Base-by-base conservation (phyloP, 2,888 invertebrate species). In the Mesodorylaimus sp. region DNA sequence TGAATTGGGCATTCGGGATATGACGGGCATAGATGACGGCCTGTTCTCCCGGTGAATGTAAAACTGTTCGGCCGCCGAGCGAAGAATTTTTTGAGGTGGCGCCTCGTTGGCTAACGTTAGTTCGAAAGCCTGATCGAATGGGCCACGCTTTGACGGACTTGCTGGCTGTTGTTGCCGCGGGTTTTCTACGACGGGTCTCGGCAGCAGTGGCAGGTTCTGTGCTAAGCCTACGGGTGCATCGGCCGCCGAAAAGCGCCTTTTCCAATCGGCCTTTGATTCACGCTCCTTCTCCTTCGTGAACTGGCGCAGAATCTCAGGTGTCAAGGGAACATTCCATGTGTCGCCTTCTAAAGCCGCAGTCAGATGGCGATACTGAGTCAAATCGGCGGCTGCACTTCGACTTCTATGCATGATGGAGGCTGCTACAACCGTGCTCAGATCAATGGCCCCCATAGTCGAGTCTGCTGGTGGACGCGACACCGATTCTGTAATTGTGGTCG, bases 221-320 rank as follows among this genome's bases (percentile, higher is more conserved):
- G 7, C 16, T 32, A 32, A 32, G 16, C 10, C 32, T 32, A 32
- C 32, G 16, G 7, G 32, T 32, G 7, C 10, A 32, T 10, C 10
- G 7, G 7, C 32, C 16, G 16, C 32, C 7, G 32, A 32, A 32
- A 32, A 48, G 3, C 48, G 47, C 10, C 47, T 48, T 24, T 53
- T 54, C 62, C 62, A 64, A 26, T 58, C 58, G 37, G 58, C 59
- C 39, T 59, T 57, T 51, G 56, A 61, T 50, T 61, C 59, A 13
- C 57, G 56, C 50, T 64, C 62, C 54, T 54, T 62, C 5, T 57
- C 49, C 25, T 54, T 52, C 25, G 61, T 61, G 56, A 62, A 62
- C 51, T 57, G 53, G 45, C 49, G 51, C 36, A 64, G 53, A 10
- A 57, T 47, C 49, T 64, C 63, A 16, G 57, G 47, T 2, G 64